Percentiles rank a stretch among this genome's conserved stretches.
These are phyloP conservation scores for Peucedramus taeniatus DNA, from an alignment of 2,113 vertebrate species.

Conservation along the genomic window DNA sequence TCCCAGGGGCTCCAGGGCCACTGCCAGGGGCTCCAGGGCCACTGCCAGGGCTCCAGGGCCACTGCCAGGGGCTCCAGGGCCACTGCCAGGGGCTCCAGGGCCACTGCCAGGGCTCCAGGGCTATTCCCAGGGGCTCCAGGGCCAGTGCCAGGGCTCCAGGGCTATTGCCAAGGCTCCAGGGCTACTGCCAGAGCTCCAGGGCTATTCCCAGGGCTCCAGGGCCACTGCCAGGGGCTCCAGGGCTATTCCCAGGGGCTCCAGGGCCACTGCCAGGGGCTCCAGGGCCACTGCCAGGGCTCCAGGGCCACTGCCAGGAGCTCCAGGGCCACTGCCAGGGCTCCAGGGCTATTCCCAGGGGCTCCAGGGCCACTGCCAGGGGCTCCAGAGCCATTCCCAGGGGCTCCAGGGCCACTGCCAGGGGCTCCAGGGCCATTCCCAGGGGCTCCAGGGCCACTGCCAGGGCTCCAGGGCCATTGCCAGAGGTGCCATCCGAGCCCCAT, in stretches of 20 bases:
- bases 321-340: too few relatives aligned
- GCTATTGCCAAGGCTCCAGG: too few relatives aligned
- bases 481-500: neutral
- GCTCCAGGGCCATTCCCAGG: neutral
- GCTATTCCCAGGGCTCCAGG: conserved; percentile 57
- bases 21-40: neutral
- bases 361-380: too few relatives aligned
- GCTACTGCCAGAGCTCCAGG: neutral
- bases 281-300: too few relatives aligned
- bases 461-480: conserved; percentile 2
- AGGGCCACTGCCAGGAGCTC: conserved; percentile 29
- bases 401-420: conserved; percentile 5
- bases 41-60: conserved; percentile 22
- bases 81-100: too few relatives aligned
- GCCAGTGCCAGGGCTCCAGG: conserved; percentile 20
- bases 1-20: too few relatives aligned
- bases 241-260: conserved; percentile 34
- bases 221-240: neutral
- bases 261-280: too few relatives aligned
- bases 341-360: neutral
- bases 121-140: conserved; percentile 5
- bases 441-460: too few relatives aligned
- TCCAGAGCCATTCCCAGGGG: too few relatives aligned
- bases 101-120: neutral
- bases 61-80: conserved; percentile 15